Base-by-base conservation (phyloP, 2,888 invertebrate species). In the Heliconius cydno region DNA sequence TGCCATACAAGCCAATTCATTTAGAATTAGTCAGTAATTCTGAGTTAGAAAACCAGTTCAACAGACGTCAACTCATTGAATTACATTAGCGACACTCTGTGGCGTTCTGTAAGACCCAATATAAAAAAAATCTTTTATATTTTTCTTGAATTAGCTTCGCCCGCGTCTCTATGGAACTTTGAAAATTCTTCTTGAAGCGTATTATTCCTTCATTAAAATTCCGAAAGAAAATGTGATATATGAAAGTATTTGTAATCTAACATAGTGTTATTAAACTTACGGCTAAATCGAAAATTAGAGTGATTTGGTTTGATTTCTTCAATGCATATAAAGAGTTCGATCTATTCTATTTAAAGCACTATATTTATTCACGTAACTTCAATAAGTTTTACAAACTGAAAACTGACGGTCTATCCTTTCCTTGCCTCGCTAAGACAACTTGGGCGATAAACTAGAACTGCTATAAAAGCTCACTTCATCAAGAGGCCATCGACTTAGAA, bases 91-190 rank as follows among this genome's bases (percentile, higher is more conserved):
- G 9, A 60, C 19, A 57, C 30, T 34, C n/a, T 34, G n/a, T 73
- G 60, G 73, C 34, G 30, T 22, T 34, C 34, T 73, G 25, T 60
- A 73, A 73, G 25, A 57, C 5, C n/a, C 6, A 22, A 6, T 57
- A 12, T 72, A 22, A 22, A 22, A 30, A 30, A 5, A 34, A 34
- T n/a, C 73, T 25, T n/a, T 73, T 25, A 60, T 73, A 60, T 73
- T 73, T 72, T 60, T 34, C 38, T 73, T 73, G n/a, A 73, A 73
- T 60, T 38, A 38, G 25, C 73, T 73, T 15, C 73, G n/a, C 57
- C 34, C 15, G n/a, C 73, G 60, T n/a, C 73, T 60, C n/a, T 25
- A 10, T 60, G 38, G 60, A 57, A 60, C 38, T 60, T 60, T 7
- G n/a, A 34, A 34, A 73, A 34, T 34, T 57, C n/a, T 60, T 73